Conservation (phyloP, 2,113 vertebrate genomes). For the Grus americana region DNA sequence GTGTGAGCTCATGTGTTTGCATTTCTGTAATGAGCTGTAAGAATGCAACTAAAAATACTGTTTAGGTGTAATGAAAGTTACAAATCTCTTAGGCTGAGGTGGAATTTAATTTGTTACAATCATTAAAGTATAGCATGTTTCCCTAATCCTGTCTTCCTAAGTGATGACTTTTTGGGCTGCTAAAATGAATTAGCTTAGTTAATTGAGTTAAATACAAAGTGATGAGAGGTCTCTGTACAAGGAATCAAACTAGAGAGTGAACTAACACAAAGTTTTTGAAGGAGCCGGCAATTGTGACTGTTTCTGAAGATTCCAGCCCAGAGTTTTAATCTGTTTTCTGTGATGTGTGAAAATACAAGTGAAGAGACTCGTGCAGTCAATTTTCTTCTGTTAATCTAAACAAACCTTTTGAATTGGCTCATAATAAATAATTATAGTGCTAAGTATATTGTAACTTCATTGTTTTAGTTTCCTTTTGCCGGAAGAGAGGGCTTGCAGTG, state of each 20-base stretch:
- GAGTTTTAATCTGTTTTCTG: background rate
- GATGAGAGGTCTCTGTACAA: background rate
- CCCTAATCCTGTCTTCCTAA: background rate
- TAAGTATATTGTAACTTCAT: slow-evolving; percentile 56
- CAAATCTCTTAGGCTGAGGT: background rate
- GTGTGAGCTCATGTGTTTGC: background rate
- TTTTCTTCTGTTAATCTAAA: slow-evolving; percentile 56
- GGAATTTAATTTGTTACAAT: background rate
- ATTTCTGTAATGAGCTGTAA: background rate
- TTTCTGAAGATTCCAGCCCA: background rate
- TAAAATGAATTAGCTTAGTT: background rate
- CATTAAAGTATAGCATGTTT: background rate
- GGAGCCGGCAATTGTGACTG: background rate
- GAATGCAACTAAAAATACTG: background rate
- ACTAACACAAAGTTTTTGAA: background rate
- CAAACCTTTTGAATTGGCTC: slow-evolving; percentile 57
- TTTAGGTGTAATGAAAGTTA: background rate
- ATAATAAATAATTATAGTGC: slow-evolving; percentile 47
- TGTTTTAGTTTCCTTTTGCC: slow-evolving; percentile 86
- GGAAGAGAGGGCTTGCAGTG: slow-evolving; percentile 86
- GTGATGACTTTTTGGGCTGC: background rate
- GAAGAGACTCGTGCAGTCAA: slow-evolving; percentile 29
- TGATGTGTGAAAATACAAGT: background rate
- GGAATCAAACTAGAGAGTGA: background rate
- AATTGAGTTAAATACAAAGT: background rate